Conservation (phyloP, 2,797 vertebrate species). For the Ara ararauna region DNA sequence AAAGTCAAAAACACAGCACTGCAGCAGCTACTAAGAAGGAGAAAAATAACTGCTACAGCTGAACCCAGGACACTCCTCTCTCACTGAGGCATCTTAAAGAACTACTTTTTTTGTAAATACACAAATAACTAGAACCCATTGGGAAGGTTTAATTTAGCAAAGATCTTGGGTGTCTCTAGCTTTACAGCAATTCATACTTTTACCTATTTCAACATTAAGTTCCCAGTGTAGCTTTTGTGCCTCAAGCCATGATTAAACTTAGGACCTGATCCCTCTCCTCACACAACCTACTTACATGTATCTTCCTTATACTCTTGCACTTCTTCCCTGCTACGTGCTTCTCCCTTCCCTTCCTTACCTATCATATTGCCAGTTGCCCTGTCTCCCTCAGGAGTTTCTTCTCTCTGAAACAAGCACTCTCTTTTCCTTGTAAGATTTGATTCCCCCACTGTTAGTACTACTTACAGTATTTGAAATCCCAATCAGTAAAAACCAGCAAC, state of each 20-base stretch:
- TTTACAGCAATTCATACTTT: not conserved
- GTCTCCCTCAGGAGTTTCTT: not conserved
- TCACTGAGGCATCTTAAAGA: not conserved
- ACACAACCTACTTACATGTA: not conserved
- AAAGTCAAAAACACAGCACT: not conserved
- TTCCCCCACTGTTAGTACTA: not conserved
- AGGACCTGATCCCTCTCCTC: not conserved
- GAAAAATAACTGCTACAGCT: not conserved
- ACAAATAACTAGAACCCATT: not conserved
- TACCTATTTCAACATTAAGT: not conserved
- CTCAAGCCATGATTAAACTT: not conserved
- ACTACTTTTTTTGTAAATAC: not conserved
- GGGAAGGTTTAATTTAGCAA: not conserved
- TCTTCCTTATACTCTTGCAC: not conserved
- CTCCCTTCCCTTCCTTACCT: not conserved
- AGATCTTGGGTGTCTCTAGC: not conserved
- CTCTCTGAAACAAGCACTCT: not conserved
- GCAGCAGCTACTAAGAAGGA: not conserved
- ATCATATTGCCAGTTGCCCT: not conserved
- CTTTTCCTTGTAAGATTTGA: not conserved
- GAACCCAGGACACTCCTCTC: not conserved
- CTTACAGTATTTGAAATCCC: not conserved
- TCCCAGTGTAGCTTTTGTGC: not conserved
- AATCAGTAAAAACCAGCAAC: not conserved
- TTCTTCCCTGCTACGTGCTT: not conserved